Percentiles rank a stretch among this genome's conserved stretches.
Conservation (phyloP, 2,888 invertebrate genomes). For the Rhimphoctona megacephalus region DNA sequence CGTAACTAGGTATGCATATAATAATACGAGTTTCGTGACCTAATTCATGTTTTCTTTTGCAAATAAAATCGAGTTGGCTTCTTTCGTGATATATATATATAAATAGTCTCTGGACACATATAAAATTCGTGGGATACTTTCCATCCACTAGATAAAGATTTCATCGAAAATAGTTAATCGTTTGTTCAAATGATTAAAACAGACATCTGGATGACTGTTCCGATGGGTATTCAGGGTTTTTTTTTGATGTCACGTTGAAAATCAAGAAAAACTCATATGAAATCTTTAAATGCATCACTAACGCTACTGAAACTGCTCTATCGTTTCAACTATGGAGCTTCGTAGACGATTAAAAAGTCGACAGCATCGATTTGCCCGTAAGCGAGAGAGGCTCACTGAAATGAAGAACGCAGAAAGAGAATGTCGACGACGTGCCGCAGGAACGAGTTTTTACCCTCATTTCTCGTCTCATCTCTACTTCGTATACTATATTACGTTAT, state of each 20-base stretch:
- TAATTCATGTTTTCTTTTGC: neutral
- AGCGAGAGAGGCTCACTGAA: conserved; percentile 42
- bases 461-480: conserved; percentile 29
- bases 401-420: conserved; percentile 43
- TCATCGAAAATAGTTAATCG: neutral
- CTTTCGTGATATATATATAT: neutral
- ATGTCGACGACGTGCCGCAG: conserved; percentile 54
- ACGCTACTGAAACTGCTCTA: neutral
- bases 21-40: conserved; percentile 1
- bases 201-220: neutral
- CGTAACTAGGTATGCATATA: neutral
- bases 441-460: conserved; percentile 54
- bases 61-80: neutral
- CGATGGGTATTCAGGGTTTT: neutral
- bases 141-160: neutral
- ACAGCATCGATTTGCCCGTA: conserved; percentile 61
- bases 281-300: neutral
- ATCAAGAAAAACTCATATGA: neutral
- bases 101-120: neutral
- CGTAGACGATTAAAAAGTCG: conserved; percentile 47
- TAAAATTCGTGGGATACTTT: neutral
- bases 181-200: neutral
- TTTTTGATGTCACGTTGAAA: neutral
- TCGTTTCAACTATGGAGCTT: conserved; percentile 7
- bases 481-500: conserved; percentile 9